Base-by-base conservation (phyloP, 2,888 invertebrate genomes). In the Anarsia innoxiella region DNA sequence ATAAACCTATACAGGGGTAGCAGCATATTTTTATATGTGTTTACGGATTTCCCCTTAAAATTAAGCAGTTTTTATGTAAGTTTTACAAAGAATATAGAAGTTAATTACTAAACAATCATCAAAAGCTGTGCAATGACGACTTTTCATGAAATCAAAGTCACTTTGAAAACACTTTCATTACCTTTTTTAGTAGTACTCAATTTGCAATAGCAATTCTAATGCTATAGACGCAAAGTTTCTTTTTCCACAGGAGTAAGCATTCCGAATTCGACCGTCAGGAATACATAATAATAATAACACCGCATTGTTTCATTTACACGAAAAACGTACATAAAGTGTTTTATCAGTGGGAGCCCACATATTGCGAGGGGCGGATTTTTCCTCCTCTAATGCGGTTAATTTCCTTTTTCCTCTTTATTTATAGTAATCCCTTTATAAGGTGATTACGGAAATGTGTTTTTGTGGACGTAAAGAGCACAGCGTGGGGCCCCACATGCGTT, bases 381-480 rank as follows among this genome's bases (percentile, higher is more conserved):
- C 75, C 78, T 69, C 66, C 56, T 66, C 70, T 82, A 83, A 83
- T 78, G 82, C 80, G 82, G 82, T 83, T 83, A 84, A 83, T 84
- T 84, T 84, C 80, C 80, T 82, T 79, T 80, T 84, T 83, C 83
- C 83, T 84, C 71, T 83, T 83, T 84, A 84, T 84, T 84, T 84
- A 83, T 83, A 82, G 84, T 84, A 84, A 84, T 84, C 83, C 80
- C 83, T 82, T 82, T 83, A 83, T 84, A 84, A 83, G 84, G 82
- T 84, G 83, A 83, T 84, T 84, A 84, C 83, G 73, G 80, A 80
- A 83, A 84, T 84, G 83, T 83, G 80, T 84, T 84, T 76, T 82
- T 78, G 77, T 73, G 79, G 74, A 79, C 75, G 79, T 80, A 77
- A 82, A 82, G 77, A 80, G 73, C 83, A 71, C 83, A 73, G 77